A percentile compares a stretch with the other conserved stretches of the same genome.
Evolutionary conservation across 2,888 invertebrate genomes (phyloP).

Genomic region (Pristionchus maxplancki): DNA sequence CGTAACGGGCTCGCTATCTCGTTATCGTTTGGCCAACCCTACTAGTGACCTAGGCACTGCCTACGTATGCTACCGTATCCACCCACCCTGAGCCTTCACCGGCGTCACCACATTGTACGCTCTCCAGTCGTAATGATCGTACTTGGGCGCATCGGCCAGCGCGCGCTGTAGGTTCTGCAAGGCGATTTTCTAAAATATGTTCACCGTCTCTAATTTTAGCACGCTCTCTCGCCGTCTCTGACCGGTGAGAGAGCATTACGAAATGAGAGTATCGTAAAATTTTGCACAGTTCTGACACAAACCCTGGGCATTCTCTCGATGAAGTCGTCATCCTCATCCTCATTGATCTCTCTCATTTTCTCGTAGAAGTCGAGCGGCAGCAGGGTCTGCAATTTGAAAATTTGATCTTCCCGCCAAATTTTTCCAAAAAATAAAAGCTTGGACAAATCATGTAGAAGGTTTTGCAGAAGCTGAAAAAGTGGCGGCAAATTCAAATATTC

Average conservation of each 20-base stretch:
- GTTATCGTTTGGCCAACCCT: no score
- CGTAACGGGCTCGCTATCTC: no score
- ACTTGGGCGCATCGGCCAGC: background rate
- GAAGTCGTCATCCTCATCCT: constrained; percentile 66
- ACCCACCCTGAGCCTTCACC: constrained; percentile 73
- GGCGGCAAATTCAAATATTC: constrained; percentile 8
- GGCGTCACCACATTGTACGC: constrained; percentile 75
- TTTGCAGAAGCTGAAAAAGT: background rate
- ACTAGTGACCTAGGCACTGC: no score
- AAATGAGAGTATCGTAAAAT: no score
- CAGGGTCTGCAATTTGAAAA: constrained; percentile 59
- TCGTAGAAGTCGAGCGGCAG: constrained; percentile 69
- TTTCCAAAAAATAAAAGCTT: background rate
- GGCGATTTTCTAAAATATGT: background rate
- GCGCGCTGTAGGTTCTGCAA: constrained; percentile 1
- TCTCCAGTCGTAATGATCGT: constrained; percentile 74
- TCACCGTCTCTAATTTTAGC: background rate
- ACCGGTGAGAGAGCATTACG: no score
- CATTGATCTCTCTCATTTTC: constrained; percentile 63
- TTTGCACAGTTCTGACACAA: background rate
- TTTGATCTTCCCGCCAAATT: background rate
- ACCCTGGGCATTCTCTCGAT: constrained; percentile 61
- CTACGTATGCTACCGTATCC: no score
- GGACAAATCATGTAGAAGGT: background rate
- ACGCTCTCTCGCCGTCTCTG: no score